Evolutionary conservation across 92 coral and sea anemone species (phyloP), one percentile per base, ranked within the genome.

Genomic region (Zoanthus gigantus): DNA sequence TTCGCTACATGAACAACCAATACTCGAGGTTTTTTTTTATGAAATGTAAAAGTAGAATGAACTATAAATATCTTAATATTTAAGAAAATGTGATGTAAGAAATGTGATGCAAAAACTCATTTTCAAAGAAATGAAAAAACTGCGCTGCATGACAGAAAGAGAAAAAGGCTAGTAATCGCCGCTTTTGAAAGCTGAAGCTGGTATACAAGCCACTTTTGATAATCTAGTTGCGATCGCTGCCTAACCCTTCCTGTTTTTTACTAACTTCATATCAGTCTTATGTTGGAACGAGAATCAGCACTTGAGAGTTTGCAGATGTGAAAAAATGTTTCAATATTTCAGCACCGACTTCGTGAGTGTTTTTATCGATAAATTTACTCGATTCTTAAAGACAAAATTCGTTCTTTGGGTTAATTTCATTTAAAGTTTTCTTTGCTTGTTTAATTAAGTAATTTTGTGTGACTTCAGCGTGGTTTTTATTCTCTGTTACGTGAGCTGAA

Each of bases 401-500:
- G 56, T 50, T 50, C 12, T 3, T 50, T 50, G 56, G 0, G 56
- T 50, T 4, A 4, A 47, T 47, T 50, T 50, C 56, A 11, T 50
- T 50, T 50, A 7, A 7, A 50, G 9, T 50, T 63, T 63, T 17
- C 9, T 63, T 63, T 63, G 31, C 69, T 63, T 18, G 7, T n/a
- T 61, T 61, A 61, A 5, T 17, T 63, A 37, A 37, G 42, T 63
- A 8, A 6, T 17, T 63, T 61, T n/a, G 29, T 28, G 69, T 13
- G 42, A 37, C 42, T 1, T 37, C 65, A 65, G 10, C 7, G 47
- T 4, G 47, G 5, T 66, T 12, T 66, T 57, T 30, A 32, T 47
- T 66, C n/a, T 5, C 18, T 34, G 57, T 57, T 81, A 71, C 58
- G 85, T 81, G 54, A 10, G 75, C 63, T 46, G 72, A 68, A 16